Evolutionary conservation across 2,113 vertebrate genomes (phyloP), one percentile per base, ranked within the genome.

Genomic region (Tonatia bakeri): DNA sequence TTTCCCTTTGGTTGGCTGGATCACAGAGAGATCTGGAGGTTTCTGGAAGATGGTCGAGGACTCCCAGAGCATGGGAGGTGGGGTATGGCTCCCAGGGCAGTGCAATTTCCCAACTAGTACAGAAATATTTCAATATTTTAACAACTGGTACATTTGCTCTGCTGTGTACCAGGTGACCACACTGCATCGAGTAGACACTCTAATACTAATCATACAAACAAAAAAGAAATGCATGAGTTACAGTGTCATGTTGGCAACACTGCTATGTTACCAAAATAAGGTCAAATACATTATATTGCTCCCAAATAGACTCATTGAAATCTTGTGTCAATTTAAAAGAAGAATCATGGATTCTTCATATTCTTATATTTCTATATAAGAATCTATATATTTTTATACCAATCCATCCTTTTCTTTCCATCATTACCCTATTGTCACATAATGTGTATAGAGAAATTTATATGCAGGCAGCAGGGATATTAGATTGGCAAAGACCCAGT

Each of bases 161-260:
- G 40, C 31, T 83, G 36, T 72, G 45, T 73, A 24, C 28, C 7
- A 70, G 75, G 1, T 40, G 22, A 75, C 15, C 33, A 54, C 28
- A 84, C 38, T 72, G 16, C 5, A 70, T 76, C 84, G 1, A 89
- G 59, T 10, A 85, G 81, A 76, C 5, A 54, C 13, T 77, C 67
- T 47, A 59, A 82, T 85, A 72, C 52, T 82, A 84, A 77, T 65
- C n/a, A 52, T 3, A 77, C 64, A 87, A 76, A 84, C 61, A 50
- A 94, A 96, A 91, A 87, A 79, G 56, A 87, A 95, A 65, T 43
- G 14, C 1, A 47, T 45, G n/a, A 95, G 33, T 91, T 92, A 85
- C 83, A 89, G 92, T 87, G 56, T 65, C 56, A 52, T 31, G 22
- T 72, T 45, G 77, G 3, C 31, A 52, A 81, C 43, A 87, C 8